Evolutionary conservation across 1,140 invertebrate genomes (phyloP).

Genomic region (Macrostomum lignano): DNA sequence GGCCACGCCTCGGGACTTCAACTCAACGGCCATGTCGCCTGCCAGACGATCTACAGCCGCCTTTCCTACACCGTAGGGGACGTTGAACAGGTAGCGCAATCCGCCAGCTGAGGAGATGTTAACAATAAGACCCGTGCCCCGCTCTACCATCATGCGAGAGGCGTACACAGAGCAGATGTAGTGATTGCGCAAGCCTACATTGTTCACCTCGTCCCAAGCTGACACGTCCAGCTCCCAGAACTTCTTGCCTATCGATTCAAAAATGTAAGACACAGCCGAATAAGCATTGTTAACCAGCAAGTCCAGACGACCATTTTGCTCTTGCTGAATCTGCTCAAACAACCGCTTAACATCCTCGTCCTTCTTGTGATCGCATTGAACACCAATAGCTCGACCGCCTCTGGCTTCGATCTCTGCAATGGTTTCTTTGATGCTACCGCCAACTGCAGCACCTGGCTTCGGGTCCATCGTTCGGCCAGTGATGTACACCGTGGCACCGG

Average conservation of each 20-base stretch:
- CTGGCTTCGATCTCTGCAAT: conserved; percentile 10
- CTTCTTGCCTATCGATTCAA: too few relatives aligned
- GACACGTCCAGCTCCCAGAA: too few relatives aligned
- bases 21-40: background rate
- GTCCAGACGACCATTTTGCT: conserved; percentile 27
- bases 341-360: conserved; percentile 21
- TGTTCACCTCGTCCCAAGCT: too few relatives aligned
- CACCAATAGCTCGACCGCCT: conserved; percentile 22
- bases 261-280: conserved; percentile 20
- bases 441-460: too few relatives aligned
- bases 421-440: background rate
- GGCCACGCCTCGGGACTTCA: conserved; percentile 1
- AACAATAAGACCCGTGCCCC: conserved; percentile 29
- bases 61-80: conserved; percentile 6
- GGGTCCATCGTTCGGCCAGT: conserved; percentile 13
- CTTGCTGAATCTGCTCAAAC: conserved; percentile 23
- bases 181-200: too few relatives aligned
- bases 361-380: conserved; percentile 28
- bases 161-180: too few relatives aligned
- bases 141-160: too few relatives aligned
- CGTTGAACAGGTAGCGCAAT: conserved; percentile 16
- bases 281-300: conserved; percentile 31
- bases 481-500: conserved; percentile 26
- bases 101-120: conserved; percentile 29
- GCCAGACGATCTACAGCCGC: conserved; percentile 7